Evolutionary conservation across 2,113 vertebrate species (phyloP).

Genomic region (Corvus moneduloides): DNA sequence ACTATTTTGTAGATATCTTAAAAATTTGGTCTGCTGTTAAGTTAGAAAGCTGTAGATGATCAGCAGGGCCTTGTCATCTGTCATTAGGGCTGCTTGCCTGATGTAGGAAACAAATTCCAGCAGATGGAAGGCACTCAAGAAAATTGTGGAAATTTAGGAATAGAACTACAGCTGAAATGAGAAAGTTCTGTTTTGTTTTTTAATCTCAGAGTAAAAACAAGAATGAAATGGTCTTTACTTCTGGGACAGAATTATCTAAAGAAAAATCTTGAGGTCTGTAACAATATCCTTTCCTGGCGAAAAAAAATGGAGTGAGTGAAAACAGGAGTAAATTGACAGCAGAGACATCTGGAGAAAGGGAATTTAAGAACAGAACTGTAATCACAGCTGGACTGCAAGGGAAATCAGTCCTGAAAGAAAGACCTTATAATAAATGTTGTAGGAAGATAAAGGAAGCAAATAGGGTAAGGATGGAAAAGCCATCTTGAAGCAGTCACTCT

Average conservation of each 20-base stretch:
- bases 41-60: background rate
- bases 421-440: background rate
- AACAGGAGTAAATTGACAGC: slow-evolving; percentile 2
- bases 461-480: background rate
- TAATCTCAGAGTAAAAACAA: background rate
- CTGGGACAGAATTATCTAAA: background rate
- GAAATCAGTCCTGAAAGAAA: background rate
- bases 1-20: background rate
- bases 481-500: background rate
- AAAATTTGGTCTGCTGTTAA: background rate
- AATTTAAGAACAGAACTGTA: background rate
- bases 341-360: background rate
- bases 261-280: background rate
- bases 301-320: background rate
- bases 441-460: background rate
- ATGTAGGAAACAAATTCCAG: background rate
- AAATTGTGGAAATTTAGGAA: background rate
- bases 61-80: background rate
- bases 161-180: background rate
- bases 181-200: background rate
- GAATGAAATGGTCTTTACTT: background rate
- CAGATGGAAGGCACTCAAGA: background rate
- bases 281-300: background rate
- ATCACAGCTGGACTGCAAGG: background rate
- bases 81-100: background rate